These are phyloP conservation scores for Stenotaenia linearis DNA, from an alignment of 2,888 invertebrate genomes.

Conservation along the genomic window DNA sequence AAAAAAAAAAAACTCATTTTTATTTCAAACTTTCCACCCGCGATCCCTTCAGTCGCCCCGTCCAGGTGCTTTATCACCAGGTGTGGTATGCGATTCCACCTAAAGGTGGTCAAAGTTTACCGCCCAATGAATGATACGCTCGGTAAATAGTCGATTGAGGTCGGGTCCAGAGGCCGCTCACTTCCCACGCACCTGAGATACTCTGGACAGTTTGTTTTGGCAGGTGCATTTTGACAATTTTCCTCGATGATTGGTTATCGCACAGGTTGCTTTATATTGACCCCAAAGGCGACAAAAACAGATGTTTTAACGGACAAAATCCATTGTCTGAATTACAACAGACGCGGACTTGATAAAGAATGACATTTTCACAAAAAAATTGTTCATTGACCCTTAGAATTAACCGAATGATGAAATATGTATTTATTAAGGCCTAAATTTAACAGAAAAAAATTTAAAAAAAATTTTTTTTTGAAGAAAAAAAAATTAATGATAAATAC, in stretches of 20 bases:
- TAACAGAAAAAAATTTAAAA: background rate
- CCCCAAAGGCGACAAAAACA: background rate
- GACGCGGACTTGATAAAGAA: background rate
- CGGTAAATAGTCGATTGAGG: conserved; percentile 26
- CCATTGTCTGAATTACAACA: conserved; percentile 1
- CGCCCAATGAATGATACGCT: conserved; percentile 26
- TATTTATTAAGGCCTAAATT: background rate
- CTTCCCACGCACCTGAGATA: conserved; percentile 19
- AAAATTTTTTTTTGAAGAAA: background rate
- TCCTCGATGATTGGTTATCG: background rate
- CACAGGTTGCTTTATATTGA: background rate
- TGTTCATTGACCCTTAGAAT: conserved; percentile 3
- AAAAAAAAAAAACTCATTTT: too few species aligned
- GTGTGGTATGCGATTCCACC: conserved; percentile 24
- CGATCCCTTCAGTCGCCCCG: background rate
- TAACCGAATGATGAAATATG: background rate
- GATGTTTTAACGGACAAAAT: conserved; percentile 26
- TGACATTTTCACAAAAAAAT: background rate
- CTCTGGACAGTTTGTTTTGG: conserved; percentile 16
- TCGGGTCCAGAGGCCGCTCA: conserved; percentile 19
- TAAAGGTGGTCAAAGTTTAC: conserved; percentile 24
- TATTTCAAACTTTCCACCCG: too few species aligned
- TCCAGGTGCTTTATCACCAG: conserved; percentile 26
- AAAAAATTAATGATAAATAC: background rate
- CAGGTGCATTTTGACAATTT: background rate